Evolutionary conservation across 2,888 invertebrate genomes (phyloP).

Genomic region (Macaria notata): DNA sequence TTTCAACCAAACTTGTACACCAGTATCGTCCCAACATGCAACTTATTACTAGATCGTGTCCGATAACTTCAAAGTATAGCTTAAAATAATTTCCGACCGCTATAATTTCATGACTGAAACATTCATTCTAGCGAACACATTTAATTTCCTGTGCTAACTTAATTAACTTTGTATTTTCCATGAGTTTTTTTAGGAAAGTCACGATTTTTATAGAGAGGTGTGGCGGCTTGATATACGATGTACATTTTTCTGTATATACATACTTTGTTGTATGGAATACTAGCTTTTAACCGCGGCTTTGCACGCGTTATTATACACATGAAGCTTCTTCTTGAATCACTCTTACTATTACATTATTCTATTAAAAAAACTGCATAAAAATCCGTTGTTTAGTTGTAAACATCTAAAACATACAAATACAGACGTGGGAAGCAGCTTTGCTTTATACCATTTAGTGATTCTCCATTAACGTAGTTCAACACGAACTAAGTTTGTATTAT

Average conservation of each 20-base stretch:
- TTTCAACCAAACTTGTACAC: background rate
- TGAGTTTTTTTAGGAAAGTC: conserved; percentile 25
- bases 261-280: too few relatives aligned
- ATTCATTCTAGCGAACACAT: conserved; percentile 42
- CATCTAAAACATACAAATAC: too few relatives aligned
- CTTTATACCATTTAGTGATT: too few relatives aligned
- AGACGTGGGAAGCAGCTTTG: too few relatives aligned
- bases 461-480: too few relatives aligned
- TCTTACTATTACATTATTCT: too few relatives aligned
- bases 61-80: conserved; percentile 28
- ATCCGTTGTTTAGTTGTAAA: too few relatives aligned
- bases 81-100: conserved; percentile 41
- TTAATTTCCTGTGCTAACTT: conserved; percentile 64
- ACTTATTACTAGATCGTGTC: conserved; percentile 43
- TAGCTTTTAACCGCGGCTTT: too few relatives aligned
- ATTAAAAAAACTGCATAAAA: too few relatives aligned
- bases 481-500: too few relatives aligned
- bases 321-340: too few relatives aligned
- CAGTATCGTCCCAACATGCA: conserved; percentile 31
- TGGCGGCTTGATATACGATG: conserved; percentile 25
- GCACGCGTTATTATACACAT: too few relatives aligned
- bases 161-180: conserved; percentile 46
- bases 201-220: conserved; percentile 29
- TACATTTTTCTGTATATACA: conserved; percentile 12
- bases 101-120: conserved; percentile 41